These are phyloP conservation scores for Tympanoctomys barrerae DNA, from an alignment of 2,797 vertebrate species.

Conservation along the genomic window DNA sequence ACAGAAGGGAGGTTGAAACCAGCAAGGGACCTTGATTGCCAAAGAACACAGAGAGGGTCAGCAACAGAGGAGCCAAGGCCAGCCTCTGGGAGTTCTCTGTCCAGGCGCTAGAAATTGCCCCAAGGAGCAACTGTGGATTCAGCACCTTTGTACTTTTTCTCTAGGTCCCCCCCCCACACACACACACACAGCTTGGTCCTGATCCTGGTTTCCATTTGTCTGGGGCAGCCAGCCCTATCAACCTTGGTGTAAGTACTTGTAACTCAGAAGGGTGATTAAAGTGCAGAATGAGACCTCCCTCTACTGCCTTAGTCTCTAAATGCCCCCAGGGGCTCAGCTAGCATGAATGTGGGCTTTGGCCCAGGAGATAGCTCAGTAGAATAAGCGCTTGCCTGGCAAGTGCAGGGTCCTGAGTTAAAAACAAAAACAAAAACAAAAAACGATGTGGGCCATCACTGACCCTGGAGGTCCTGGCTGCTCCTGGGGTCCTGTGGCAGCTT, in stretches of 20 bases:
- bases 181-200: not conserved
- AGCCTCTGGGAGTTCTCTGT: not conserved
- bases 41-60: not conserved
- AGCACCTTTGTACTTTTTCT: too few species aligned
- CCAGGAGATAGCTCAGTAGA: too few species aligned
- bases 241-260: not conserved
- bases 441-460: not conserved
- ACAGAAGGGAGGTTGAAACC: conserved; percentile 15
- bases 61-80: not conserved
- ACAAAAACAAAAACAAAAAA: too few species aligned
- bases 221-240: not conserved
- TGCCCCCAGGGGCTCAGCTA: not conserved
- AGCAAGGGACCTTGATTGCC: not conserved
- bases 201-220: not conserved
- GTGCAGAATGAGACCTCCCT: not conserved
- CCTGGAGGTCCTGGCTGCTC: not conserved
- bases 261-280: not conserved
- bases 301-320: not conserved
- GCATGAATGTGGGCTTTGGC: not conserved
- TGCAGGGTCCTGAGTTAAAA: too few species aligned
- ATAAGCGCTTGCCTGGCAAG: too few species aligned
- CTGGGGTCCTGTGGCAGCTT: not conserved
- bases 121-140: not conserved
- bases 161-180: not conserved
- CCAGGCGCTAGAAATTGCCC: not conserved